phyloP scores from a whole-genome alignment of 2,888 invertebrate genomes.

The Chrysina gloriosa region DNA sequence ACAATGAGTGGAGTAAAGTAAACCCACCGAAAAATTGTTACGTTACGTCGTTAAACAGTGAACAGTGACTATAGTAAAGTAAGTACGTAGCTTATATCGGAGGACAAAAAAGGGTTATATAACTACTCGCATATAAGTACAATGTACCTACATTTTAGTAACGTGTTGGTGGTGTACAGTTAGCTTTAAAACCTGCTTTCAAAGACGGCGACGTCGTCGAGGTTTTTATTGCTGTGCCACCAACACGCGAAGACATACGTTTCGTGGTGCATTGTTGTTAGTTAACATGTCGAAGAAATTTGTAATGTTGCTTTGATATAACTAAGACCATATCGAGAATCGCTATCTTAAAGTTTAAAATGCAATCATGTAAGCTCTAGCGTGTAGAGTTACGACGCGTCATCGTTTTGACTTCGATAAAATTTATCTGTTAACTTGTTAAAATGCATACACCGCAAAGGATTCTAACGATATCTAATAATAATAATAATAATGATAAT shows the following conservation, averaged over 20 bases:
- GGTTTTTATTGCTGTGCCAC: conserved; percentile 5
- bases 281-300: conserved; percentile 1
- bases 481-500: too few species aligned
- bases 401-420: too few species aligned
- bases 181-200: conserved; percentile 16
- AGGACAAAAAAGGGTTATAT: conserved; percentile 35
- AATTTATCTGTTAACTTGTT: too few species aligned
- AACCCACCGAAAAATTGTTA: conserved; percentile 43
- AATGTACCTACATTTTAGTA: conserved; percentile 6
- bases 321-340: neutral
- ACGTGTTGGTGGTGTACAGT: conserved; percentile 34
- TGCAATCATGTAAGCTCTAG: too few species aligned
- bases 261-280: conserved; percentile 9
- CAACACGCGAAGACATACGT: conserved; percentile 10
- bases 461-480: too few species aligned
- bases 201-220: conserved; percentile 6
- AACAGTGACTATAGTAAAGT: neutral
- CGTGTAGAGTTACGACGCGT: too few species aligned
- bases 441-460: too few species aligned
- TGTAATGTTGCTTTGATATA: neutral
- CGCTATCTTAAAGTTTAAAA: neutral
- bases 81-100: neutral
- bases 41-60: conserved; percentile 4
- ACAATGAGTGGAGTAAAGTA: conserved; percentile 50
- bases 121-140: conserved; percentile 4